Conservation (phyloP, 2,888 invertebrate genomes). For the Eutolmus rufibarbis region DNA sequence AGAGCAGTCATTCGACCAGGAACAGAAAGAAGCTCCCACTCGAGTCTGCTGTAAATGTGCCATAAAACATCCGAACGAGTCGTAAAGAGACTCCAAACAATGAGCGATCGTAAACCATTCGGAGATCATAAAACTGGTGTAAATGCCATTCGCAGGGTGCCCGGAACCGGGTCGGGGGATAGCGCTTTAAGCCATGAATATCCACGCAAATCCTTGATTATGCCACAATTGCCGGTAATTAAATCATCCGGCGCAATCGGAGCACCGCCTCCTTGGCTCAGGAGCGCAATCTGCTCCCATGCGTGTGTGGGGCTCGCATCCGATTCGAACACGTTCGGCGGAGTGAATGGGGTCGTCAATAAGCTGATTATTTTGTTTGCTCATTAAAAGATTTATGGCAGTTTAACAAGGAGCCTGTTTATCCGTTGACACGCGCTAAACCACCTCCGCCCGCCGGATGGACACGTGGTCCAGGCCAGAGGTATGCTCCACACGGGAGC, state of each 20-base stretch:
- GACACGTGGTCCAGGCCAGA: background rate
- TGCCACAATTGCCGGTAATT: conserved; percentile 25
- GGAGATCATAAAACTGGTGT: conserved; percentile 25
- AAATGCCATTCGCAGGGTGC: background rate
- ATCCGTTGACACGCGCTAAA: background rate
- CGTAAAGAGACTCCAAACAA: conserved; percentile 33
- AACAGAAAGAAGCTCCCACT: background rate
- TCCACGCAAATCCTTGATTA: background rate
- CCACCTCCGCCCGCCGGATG: background rate
- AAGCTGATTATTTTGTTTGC: conserved; percentile 23
- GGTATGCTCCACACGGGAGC: background rate
- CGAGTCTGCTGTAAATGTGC: background rate
- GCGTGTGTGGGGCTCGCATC: background rate
- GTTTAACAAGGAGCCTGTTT: background rate
- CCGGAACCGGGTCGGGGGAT: background rate
- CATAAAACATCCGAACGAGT: conserved; percentile 23
- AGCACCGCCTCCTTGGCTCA: background rate
- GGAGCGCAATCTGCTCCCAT: background rate
- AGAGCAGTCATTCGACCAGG: background rate
- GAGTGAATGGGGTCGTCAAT: conserved; percentile 1
- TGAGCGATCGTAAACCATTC: conserved; percentile 26
- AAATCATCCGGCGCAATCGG: background rate
- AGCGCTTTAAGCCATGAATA: background rate
- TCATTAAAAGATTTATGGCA: conserved; percentile 32
- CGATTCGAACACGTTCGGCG: background rate